phyloP scores from a whole-genome alignment of 2,113 vertebrate genomes.

The Hassar affinis region DNA sequence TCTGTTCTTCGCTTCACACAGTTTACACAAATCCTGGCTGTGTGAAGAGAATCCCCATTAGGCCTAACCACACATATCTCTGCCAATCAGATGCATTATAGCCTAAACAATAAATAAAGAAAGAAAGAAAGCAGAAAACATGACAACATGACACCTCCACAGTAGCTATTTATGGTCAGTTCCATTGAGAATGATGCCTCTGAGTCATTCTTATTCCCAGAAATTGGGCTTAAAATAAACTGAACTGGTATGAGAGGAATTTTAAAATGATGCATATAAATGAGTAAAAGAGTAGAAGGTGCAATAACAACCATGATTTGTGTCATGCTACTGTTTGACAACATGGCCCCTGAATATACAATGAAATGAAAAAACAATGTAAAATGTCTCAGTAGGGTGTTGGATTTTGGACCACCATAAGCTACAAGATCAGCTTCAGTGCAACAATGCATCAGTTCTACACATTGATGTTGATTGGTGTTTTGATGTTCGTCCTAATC shows the following conservation, averaged over 20 bases:
- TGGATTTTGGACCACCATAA: too few species aligned
- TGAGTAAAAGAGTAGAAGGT: background rate
- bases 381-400: too few species aligned
- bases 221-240: background rate
- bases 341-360: background rate
- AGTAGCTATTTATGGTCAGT: conserved; percentile 47
- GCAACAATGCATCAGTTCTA: too few species aligned
- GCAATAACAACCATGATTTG: background rate
- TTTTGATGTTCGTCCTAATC: too few species aligned
- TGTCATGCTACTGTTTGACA: background rate
- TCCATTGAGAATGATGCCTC: conserved; percentile 15
- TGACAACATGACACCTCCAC: conserved; percentile 37
- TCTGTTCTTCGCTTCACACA: conserved; percentile 19
- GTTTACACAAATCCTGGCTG: conserved; percentile 32
- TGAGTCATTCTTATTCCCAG: conserved; percentile 7
- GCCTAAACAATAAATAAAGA: background rate
- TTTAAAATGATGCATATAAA: background rate
- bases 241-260: background rate
- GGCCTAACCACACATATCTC: conserved; percentile 31
- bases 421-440: too few species aligned
- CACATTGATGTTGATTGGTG: too few species aligned
- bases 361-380: too few species aligned
- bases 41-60: conserved; percentile 39
- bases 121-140: conserved; percentile 16
- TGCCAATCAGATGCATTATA: conserved; percentile 36